These are phyloP conservation scores for Andrena flavipes DNA, from an alignment of 2,888 invertebrate genomes.

Conservation along the genomic window DNA sequence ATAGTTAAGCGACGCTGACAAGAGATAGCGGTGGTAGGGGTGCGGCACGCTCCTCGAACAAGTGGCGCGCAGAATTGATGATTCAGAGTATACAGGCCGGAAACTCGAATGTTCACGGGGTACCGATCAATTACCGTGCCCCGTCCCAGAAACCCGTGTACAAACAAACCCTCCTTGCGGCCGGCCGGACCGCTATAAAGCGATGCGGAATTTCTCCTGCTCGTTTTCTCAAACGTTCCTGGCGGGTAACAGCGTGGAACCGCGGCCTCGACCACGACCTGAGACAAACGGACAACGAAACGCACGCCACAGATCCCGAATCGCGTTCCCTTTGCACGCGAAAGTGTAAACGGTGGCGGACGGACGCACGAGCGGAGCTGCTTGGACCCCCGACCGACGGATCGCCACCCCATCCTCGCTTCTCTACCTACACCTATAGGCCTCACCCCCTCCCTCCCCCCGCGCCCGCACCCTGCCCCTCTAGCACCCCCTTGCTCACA, in stretches of 20 bases:
- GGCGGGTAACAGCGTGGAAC: conserved; percentile 67
- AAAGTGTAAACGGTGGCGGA: conserved; percentile 79
- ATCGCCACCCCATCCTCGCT: conserved; percentile 53
- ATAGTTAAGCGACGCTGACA: background rate
- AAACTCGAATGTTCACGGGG: conserved; percentile 17
- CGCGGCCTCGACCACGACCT: conserved; percentile 74
- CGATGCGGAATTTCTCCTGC: conserved; percentile 55
- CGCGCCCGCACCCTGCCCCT: conserved; percentile 39
- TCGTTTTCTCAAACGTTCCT: conserved; percentile 60
- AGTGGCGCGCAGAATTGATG: conserved; percentile 1
- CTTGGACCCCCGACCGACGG: conserved; percentile 55
- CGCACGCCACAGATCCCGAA: conserved; percentile 64
- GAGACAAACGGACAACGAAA: conserved; percentile 76
- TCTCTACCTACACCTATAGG: conserved; percentile 56
- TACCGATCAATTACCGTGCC: conserved; percentile 47
- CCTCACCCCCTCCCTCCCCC: conserved; percentile 37
- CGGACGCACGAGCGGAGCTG: conserved; percentile 70
- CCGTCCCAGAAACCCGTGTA: conserved; percentile 41
- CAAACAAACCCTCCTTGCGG: conserved; percentile 58
- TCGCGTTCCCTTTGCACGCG: conserved; percentile 68
- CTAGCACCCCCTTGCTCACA: conserved; percentile 9
- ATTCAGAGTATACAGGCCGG: conserved; percentile 5
- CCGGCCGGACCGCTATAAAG: conserved; percentile 53
- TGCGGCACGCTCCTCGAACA: background rate
- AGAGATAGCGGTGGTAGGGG: background rate